Evolutionary conservation across 2,888 invertebrate species (phyloP), one percentile per base, ranked within the genome.

Genomic region (Coenonympha glycerion): DNA sequence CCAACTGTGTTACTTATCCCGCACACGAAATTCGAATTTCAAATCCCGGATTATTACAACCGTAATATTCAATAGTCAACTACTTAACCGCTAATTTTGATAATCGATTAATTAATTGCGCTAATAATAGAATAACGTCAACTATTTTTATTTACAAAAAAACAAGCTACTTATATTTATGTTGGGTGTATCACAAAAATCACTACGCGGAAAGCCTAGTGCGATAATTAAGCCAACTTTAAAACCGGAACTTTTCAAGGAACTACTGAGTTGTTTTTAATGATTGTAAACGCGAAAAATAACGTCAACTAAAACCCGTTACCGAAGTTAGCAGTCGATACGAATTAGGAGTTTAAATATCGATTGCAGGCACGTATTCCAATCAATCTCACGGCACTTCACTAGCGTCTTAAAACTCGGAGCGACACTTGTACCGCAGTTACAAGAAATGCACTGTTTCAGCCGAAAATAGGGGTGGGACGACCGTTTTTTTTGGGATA

Each of bases 361-460:
- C 60, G 65, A 65, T 66, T 62, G 62, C 55, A 69, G 75, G 74
- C 78, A 81, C 77, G 75, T 70, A 74, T 69, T 67, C 59, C 63
- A 73, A 71, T 75, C 74, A 71, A 71, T 71, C 61, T 63, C 79
- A 79, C 76, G 71, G 71, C 79, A 79, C 80, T 76, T 65, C 71
- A 73, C 75, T 66, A 60, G 63, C 70, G 73, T 68, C 71, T 72
- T 68, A 63, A 63, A 68, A 69, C 64, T 73, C 71, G 51, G 69
- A 62, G 73, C 76, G 78, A 80, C 73, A 69, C 71, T 69, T 57
- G 39, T 56, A 61, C 62, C 69, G 70, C 69, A 72, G 69, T 72
- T 69, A 63, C 65, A 78, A 79, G 73, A 73, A 59, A 69, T 56
- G 54, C 57, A 53, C 52, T 55, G 52, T 39, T 39, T 15, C 53